These are phyloP conservation scores for Carassius carassius DNA, from an alignment of 2,113 vertebrate species.

Conservation along the genomic window DNA sequence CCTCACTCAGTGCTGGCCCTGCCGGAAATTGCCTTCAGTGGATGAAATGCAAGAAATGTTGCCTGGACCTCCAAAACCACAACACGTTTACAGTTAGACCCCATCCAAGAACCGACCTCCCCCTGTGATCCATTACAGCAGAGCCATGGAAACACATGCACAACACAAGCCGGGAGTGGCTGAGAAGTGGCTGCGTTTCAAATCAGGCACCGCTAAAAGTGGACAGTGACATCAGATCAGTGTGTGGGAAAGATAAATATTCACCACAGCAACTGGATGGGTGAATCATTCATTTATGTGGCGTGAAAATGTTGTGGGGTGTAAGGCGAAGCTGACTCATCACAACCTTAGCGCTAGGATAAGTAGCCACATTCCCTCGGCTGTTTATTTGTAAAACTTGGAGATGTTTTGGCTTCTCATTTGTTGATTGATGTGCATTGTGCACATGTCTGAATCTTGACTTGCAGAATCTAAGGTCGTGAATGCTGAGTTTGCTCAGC, in stretches of 20 bases:
- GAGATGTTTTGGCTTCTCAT: not conserved
- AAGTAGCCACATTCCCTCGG: constrained; percentile 25
- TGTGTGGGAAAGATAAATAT: constrained; percentile 12
- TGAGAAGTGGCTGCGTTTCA: constrained; percentile 19
- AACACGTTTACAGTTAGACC: constrained; percentile 45
- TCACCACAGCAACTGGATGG: not conserved
- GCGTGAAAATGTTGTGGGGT: constrained; percentile 10
- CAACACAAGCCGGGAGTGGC: constrained; percentile 39
- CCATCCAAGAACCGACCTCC: constrained; percentile 34
- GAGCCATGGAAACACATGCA: constrained; percentile 50
- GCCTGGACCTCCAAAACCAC: constrained; percentile 51
- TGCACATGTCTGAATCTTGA: constrained; percentile 11
- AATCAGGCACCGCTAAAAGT: constrained; percentile 20
- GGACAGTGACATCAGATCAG: constrained; percentile 19
- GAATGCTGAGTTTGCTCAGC: constrained; percentile 35
- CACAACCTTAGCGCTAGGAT: not conserved
- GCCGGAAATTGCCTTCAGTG: constrained; percentile 40
- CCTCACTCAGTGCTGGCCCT: constrained; percentile 21
- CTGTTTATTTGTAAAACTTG: constrained; percentile 35
- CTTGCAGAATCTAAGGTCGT: not conserved
- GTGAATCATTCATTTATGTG: constrained; percentile 17
- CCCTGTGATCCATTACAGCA: constrained; percentile 21
- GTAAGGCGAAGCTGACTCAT: constrained; percentile 28
- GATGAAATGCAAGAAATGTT: constrained; percentile 45
- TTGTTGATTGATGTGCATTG: constrained; percentile 15